Conservation (phyloP, 64 coral and sea anemone species). For the Montipora foliosa region DNA sequence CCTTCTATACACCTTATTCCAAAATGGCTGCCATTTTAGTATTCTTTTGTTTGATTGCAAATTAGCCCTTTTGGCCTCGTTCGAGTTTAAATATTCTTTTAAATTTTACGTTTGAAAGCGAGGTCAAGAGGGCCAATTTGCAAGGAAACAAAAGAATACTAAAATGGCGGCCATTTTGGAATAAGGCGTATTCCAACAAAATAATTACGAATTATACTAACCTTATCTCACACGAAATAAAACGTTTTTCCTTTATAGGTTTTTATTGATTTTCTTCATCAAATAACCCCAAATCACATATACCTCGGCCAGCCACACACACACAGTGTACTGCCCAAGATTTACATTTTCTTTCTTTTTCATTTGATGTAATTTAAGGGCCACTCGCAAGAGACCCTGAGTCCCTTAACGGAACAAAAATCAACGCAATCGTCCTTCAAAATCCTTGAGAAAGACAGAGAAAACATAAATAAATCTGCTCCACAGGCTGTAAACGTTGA, state of each 20-base stretch:
- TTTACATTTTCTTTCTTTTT: not conserved
- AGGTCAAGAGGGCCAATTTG: too few species aligned
- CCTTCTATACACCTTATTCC: too few species aligned
- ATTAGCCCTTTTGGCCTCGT: too few species aligned
- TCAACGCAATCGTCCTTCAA: constrained; percentile 31
- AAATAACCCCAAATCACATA: constrained; percentile 1
- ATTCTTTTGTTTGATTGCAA: too few species aligned
- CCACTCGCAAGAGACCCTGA: not conserved
- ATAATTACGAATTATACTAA: too few species aligned
- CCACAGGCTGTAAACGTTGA: not conserved
- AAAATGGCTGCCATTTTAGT: too few species aligned
- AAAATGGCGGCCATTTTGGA: too few species aligned
- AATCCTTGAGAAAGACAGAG: constrained; percentile 27
- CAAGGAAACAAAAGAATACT: too few species aligned
- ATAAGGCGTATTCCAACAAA: too few species aligned
- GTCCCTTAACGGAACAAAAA: not conserved
- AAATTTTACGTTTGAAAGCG: too few species aligned
- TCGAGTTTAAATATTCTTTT: too few species aligned
- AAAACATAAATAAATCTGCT: constrained; percentile 16
- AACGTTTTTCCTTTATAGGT: not conserved
- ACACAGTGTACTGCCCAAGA: not conserved
- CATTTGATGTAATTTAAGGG: not conserved
- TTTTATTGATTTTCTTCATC: constrained; percentile 9
- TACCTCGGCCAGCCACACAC: not conserved
- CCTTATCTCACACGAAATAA: not conserved